Evolutionary conservation across 2,888 invertebrate species (phyloP).

Genomic region (Drosophila austrosaltans): DNA sequence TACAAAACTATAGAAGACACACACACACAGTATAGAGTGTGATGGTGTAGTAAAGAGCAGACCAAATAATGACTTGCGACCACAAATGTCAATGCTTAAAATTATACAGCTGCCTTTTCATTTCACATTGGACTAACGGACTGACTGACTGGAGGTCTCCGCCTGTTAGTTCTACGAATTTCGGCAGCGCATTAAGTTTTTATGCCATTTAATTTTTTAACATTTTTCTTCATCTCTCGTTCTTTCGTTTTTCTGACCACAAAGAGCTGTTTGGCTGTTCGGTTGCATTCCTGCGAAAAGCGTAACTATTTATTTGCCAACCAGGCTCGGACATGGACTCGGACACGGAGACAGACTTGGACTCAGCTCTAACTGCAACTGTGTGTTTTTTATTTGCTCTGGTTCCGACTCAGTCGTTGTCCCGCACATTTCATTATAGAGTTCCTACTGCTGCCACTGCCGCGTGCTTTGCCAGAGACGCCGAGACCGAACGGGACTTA

Average conservation of each 20-base stretch:
- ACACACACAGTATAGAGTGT: conserved; percentile 1
- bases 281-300: conserved; percentile 61
- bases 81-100: conserved; percentile 78
- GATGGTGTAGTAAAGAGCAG: conserved; percentile 25
- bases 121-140: conserved; percentile 28
- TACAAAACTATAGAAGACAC: background rate
- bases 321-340: background rate
- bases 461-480: conserved; percentile 9
- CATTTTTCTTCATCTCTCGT: conserved; percentile 45
- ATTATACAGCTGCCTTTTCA: conserved; percentile 66
- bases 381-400: conserved; percentile 59
- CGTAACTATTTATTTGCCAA: conserved; percentile 62
- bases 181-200: conserved; percentile 73
- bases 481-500: background rate
- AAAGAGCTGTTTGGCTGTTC: conserved; percentile 51
- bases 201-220: conserved; percentile 74
- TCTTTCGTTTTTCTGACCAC: conserved; percentile 52
- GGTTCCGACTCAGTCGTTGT: conserved; percentile 30
- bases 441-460: background rate
- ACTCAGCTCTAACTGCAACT: conserved; percentile 34
- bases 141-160: conserved; percentile 19
- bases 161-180: conserved; percentile 55
- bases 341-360: background rate
- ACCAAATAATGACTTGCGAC: conserved; percentile 73
- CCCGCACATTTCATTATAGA: conserved; percentile 71